Conservation (phyloP, 2,888 invertebrate genomes). For the Ophion obscuratus region DNA sequence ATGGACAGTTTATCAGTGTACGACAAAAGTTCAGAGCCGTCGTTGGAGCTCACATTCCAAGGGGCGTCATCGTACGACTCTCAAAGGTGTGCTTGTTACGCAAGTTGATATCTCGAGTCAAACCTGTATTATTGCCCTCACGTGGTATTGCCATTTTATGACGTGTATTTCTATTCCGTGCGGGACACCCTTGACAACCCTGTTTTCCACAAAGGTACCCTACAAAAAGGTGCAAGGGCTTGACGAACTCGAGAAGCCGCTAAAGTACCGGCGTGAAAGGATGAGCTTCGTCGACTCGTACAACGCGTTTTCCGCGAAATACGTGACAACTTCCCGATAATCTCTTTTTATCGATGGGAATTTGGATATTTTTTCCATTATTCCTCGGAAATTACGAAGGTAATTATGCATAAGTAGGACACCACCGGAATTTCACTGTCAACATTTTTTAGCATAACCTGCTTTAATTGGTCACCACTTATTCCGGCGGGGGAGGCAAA, state of each 20-base stretch:
- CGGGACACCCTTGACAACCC: not conserved
- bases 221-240: not conserved
- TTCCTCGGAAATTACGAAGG: not conserved
- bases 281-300: not conserved
- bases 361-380: not conserved
- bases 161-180: not conserved
- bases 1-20: too few species aligned
- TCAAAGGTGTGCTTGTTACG: not conserved
- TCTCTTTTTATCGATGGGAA: conserved; percentile 3
- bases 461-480: too few species aligned
- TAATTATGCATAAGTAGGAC: not conserved
- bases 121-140: not conserved
- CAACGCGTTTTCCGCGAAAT: not conserved
- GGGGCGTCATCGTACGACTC: not conserved
- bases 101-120: not conserved
- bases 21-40: too few species aligned
- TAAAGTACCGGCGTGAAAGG: conserved; percentile 17
- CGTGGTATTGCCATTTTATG: conserved; percentile 8
- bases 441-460: too few species aligned
- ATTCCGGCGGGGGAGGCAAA: too few species aligned
- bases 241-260: conserved; percentile 6
- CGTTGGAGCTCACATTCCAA: not conserved
- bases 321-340: conserved; percentile 1
- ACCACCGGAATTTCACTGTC: too few species aligned
- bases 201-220: not conserved